Base-by-base conservation (phyloP, 1,140 invertebrate genomes). In the Drosophila triauraria region DNA sequence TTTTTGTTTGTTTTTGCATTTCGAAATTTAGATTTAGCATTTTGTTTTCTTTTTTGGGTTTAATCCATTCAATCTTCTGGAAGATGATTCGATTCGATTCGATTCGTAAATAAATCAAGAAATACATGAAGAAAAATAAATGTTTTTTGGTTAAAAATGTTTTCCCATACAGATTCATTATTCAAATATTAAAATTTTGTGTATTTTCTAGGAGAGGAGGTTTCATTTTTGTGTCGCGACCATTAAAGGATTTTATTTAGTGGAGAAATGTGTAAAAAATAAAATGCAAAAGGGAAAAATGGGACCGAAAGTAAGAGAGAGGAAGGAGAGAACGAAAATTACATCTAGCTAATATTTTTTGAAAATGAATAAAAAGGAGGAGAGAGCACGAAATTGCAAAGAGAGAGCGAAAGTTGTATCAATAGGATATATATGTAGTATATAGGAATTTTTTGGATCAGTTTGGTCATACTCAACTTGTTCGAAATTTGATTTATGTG, bases 11-110 rank as follows among this genome's bases (percentile, higher is more conserved):
- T 65, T 67, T 70, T 77, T 82, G 75, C 70, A 57, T 75, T 69
- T 74, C 65, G 59, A 71, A 80, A 57, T 80, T 80, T 80, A 80
- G 59, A 75, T 88, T 76, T 75, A 71, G 32, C 43, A 23, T 72
- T 79, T 84, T 53, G 48, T 75, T 80, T 69, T 71, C 65, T 68
- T 72, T 87, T 90, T 91, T 85, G 72, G 76, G 78, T 87, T 85
- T 82, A 81, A 88, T 92, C 91, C 91, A 91, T 92, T 92, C 91
- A 92, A 92, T 92, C 91, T 92, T 92, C 91, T 92, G 91, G 77
- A 92, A 85, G 77, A 92, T 91, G 91, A 91, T 91, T 91, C 70
- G 91, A 91, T 91, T 91, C 68, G 91, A 91, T 91, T 91, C 70
- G 91, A 91, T 91, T 91, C 68, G 75, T 87, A 78, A 92, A 86